Evolutionary conservation across 2,797 vertebrate species (phyloP), one percentile per base, ranked within the genome.

Genomic region (Coilia nasus): DNA sequence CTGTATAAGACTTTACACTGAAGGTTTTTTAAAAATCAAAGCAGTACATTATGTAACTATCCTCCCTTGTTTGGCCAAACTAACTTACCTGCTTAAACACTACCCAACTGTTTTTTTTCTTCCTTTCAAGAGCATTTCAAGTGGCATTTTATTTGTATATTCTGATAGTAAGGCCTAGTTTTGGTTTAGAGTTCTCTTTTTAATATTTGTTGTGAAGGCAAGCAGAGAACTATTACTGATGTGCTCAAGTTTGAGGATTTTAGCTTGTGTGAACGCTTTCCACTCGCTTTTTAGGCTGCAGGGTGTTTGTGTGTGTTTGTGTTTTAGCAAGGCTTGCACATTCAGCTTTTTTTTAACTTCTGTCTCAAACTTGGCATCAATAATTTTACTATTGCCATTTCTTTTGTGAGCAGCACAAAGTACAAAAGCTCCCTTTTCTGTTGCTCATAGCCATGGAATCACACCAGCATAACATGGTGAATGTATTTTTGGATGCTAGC

Each of bases 1-100:
- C 71, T 78, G 71, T 78, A 78, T 78, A 28, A 78, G 71, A 78
- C 15, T 78, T 81, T 47, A 46, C 59, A 71, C 71, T 81, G 83
- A 84, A 84, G 82, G 31, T 44, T 62, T 82, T 59, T 10, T 11
- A 64, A 46, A 57, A 11, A 50, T 11, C 47, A 46, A 57, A 11
- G 31, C 78, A 84, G 57, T 25, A 50, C 75, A 19, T 82, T 25
- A 78, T 78, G 44, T 21, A 78, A 78, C 71, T 44, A 15, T 78
- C 71, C 71, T 78, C 21, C 71, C 35, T 21, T 78, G 15, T 78
- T 78, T 78, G 71, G 71, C 71, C 71, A 78, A 21, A 71, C 21
- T 41, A 78, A 44, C 71, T 78, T 78, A 41, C 71, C 35, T 78
- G 71, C 71, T 44, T 78, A 41, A 78, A 78, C 71, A 44, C 71